These are phyloP conservation scores for Neostethus bicornis DNA, from an alignment of 2,797 vertebrate species.

Conservation along the genomic window DNA sequence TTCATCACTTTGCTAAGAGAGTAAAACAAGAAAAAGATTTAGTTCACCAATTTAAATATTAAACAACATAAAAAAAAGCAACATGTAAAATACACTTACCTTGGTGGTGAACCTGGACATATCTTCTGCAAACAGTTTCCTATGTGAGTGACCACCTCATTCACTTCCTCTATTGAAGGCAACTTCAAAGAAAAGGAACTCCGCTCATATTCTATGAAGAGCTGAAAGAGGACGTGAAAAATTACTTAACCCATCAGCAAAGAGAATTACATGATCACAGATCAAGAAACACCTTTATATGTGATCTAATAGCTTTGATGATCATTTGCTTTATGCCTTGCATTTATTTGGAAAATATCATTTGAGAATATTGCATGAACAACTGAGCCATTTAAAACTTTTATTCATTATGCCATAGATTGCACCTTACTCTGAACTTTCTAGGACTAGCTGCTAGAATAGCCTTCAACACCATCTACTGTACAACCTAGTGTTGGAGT, in stretches of 20 bases:
- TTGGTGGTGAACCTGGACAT: constrained; percentile 90
- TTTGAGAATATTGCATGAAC: too few relatives aligned
- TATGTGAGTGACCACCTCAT: constrained; percentile 90
- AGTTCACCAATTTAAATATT: background rate
- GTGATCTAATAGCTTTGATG: background rate
- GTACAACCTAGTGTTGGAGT: background rate
- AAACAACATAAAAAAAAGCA: background rate
- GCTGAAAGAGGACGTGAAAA: constrained; percentile 46
- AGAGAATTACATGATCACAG: background rate
- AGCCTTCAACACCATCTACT: too few relatives aligned
- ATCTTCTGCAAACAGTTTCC: constrained; percentile 91
- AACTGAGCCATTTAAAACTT: too few relatives aligned
- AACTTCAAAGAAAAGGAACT: constrained; percentile 90
- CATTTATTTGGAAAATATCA: background rate
- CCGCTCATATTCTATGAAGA: constrained; percentile 88
- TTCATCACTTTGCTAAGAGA: constrained; percentile 90
- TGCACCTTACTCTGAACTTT: background rate
- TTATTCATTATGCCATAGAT: too few relatives aligned
- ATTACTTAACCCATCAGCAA: constrained; percentile 10
- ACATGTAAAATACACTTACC: constrained; percentile 77
- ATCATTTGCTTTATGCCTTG: background rate
- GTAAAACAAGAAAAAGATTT: constrained; percentile 12
- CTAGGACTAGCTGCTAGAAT: too few relatives aligned
- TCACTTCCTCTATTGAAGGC: constrained; percentile 88
- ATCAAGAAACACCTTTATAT: too few relatives aligned